Evolutionary conservation across 2,888 invertebrate genomes (phyloP), one percentile per base, ranked within the genome.

Genomic region (Drosophila pegasa): DNA sequence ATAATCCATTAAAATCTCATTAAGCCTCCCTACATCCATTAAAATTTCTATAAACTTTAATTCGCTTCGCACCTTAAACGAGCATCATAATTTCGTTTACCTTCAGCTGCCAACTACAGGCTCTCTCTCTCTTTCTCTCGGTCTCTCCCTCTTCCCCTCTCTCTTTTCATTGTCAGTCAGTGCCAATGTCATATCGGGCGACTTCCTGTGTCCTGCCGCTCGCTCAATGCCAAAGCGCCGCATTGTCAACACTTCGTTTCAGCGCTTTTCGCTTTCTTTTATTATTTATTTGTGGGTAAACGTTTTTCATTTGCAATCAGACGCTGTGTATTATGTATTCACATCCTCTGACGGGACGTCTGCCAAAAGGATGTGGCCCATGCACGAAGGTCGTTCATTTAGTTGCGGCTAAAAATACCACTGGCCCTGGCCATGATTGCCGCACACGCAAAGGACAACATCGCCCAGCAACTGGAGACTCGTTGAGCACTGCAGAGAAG

Each of bases 171-270:
- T 64, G 47, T 47, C 47, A 61, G 67, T 62, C 61, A 54, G 29
- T 61, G 69, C 50, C 74, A 67, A 67, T 75, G 71, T 47, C 75
- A 75, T 45, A 55, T 43, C 55, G 14, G 31, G 52, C 48, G 33
- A 61, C 56, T 67, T 75, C 76, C 73, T 74, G 74, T 70, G 70
- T 70, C 52, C 9, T 64, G 56, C 31, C 20, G 45, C 40, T n/a
- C 64, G 61, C 57, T 77, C 77, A 76, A 77, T 77, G 77, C 60
- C 77, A 77, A 68, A 61, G 62, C 40, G 47, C 48, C 78, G 60
- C 67, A 68, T 74, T 77, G 77, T 78, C 78, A 77, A 71, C 77
- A 78, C 77, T 77, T 78, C 77, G 77, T 71, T 78, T 74, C 60
- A 55, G 52, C 45, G 2, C 43, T 3, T 27, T 18, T 16, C 5